A percentile compares a stretch with the other conserved stretches of the same genome.
phyloP scores from a whole-genome alignment of 2,888 invertebrate species.

The Tubulanus polymorphus region DNA sequence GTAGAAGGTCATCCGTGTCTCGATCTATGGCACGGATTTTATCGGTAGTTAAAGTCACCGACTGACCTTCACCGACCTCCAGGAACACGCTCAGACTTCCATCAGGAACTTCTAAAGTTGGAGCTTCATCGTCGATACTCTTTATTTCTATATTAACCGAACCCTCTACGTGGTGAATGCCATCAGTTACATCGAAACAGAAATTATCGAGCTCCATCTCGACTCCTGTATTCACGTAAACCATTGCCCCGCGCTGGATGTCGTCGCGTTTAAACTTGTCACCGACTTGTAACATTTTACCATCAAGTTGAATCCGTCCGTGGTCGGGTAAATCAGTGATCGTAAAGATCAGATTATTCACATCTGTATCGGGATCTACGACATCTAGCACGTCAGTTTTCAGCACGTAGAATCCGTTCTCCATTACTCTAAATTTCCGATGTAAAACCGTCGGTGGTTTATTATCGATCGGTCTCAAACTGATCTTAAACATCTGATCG shows the following conservation, averaged over 20 bases:
- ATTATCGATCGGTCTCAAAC: constrained; percentile 47
- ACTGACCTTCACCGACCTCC: constrained; percentile 36
- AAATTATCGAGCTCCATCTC: constrained; percentile 42
- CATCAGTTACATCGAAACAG: constrained; percentile 48
- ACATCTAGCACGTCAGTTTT: constrained; percentile 39
- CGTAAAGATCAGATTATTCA: constrained; percentile 31
- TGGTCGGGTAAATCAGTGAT: constrained; percentile 35
- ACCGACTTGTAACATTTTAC: constrained; percentile 27
- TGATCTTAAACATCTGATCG: constrained; percentile 44
- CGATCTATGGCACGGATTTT: constrained; percentile 37
- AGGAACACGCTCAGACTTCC: constrained; percentile 32
- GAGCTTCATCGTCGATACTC: constrained; percentile 43
- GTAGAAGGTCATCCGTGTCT: constrained; percentile 36
- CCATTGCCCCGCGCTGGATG: constrained; percentile 33
- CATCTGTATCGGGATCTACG: constrained; percentile 45
- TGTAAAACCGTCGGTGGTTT: constrained; percentile 46
- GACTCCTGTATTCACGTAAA: constrained; percentile 34
- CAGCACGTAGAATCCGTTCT: constrained; percentile 40
- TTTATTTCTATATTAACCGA: constrained; percentile 37
- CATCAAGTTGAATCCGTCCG: constrained; percentile 36
- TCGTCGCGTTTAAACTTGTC: constrained; percentile 42
- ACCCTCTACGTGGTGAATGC: constrained; percentile 46
- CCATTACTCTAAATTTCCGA: constrained; percentile 36
- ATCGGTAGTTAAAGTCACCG: constrained; percentile 28
- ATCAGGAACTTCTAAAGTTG: constrained; percentile 26